Evolutionary conservation across 2,113 vertebrate genomes (phyloP).

Genomic region (Ahaetulla prasina): DNA sequence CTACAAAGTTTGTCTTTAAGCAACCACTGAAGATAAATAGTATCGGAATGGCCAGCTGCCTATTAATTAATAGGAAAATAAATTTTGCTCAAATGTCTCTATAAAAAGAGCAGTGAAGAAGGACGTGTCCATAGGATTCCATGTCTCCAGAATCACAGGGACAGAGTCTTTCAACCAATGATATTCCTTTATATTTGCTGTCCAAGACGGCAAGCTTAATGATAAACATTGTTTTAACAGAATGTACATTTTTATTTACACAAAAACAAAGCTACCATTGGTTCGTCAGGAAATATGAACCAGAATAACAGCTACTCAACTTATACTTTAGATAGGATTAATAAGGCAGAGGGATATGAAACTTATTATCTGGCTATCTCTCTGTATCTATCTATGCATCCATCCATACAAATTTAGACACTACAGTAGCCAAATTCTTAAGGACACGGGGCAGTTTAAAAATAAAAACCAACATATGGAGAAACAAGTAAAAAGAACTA

Average conservation of each 20-base stretch:
- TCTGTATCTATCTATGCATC: not conserved
- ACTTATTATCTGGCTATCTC: not conserved
- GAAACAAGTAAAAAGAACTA: not conserved
- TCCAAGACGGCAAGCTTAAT: not conserved
- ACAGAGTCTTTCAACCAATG: not conserved
- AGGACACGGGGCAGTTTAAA: not conserved
- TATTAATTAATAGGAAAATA: not conserved
- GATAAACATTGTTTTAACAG: slow-evolving; percentile 2
- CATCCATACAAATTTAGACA: not conserved
- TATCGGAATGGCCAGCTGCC: not conserved
- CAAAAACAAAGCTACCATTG: not conserved
- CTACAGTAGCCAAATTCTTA: not conserved
- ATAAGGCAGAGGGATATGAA: not conserved
- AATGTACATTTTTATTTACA: slow-evolving; percentile 13
- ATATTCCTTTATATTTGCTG: no score
- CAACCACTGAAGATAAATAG: not conserved
- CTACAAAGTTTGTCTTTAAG: not conserved
- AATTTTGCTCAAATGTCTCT: not conserved
- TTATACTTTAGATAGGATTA: not conserved
- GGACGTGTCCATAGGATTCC: not conserved
- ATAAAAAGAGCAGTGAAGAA: not conserved
- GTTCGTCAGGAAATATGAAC: not conserved
- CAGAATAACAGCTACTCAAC: not conserved
- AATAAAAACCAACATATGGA: not conserved
- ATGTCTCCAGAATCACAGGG: not conserved